These are phyloP conservation scores for Gymnorhina tibicen DNA, from an alignment of 2,113 vertebrate genomes.

Conservation along the genomic window DNA sequence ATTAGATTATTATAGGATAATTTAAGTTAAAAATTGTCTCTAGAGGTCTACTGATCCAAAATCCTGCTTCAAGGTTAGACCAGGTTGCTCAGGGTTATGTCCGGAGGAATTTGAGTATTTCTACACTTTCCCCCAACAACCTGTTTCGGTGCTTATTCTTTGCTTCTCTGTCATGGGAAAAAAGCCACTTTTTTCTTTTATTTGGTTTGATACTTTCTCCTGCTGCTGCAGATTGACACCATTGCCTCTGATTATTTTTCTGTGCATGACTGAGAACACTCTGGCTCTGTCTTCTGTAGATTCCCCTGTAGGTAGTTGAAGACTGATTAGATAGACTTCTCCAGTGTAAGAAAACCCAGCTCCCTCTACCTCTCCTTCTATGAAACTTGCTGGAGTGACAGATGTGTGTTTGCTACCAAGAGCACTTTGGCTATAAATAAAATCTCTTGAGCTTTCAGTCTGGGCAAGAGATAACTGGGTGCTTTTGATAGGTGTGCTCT, in stretches of 20 bases:
- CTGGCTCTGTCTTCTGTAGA: neutral
- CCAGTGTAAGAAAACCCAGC: neutral
- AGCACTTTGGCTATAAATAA: neutral
- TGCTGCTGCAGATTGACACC: neutral
- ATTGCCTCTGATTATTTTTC: neutral
- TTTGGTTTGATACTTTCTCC: neutral
- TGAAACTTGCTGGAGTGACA: neutral
- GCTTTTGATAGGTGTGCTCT: neutral
- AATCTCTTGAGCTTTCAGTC: neutral
- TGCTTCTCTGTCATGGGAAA: neutral
- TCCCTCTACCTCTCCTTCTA: neutral
- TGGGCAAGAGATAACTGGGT: neutral
- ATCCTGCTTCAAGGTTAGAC: neutral
- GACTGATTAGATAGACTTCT: neutral
- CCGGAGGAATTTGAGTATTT: neutral
- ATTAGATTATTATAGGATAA: neutral
- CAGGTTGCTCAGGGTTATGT: neutral
- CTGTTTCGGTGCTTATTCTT: neutral
- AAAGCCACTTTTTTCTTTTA: rapidly evolving
- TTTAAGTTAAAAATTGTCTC: neutral
- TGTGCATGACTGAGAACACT: neutral
- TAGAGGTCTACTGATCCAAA: neutral
- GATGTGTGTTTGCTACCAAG: neutral
- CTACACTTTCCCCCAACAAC: neutral
- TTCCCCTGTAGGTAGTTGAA: neutral